These are phyloP conservation scores for Lontra canadensis DNA, from an alignment of 2,113 vertebrate species.

Conservation along the genomic window DNA sequence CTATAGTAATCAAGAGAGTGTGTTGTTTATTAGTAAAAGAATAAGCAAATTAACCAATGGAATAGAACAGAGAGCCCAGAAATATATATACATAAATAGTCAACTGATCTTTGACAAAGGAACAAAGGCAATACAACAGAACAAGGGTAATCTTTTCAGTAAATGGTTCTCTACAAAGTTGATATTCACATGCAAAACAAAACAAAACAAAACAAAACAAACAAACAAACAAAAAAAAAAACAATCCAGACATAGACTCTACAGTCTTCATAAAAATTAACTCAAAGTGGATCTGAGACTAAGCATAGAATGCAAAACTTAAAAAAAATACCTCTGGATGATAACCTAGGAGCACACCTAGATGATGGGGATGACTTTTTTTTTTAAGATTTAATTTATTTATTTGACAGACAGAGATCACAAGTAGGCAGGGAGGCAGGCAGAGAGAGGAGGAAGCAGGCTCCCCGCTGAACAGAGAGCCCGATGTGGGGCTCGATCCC, in stretches of 20 bases:
- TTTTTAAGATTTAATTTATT: neutral
- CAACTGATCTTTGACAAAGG: neutral
- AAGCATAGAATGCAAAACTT: neutral
- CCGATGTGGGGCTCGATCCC: too few relatives aligned
- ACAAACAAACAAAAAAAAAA: neutral
- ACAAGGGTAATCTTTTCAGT: neutral
- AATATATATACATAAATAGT: neutral
- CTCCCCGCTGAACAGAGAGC: too few relatives aligned
- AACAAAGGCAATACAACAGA: neutral
- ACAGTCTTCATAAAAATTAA: neutral
- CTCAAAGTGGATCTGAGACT: neutral
- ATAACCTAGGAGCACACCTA: neutral
- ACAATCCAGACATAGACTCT: neutral
- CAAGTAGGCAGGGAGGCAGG: too few relatives aligned
- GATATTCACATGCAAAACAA: neutral
- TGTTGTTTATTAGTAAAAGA: neutral
- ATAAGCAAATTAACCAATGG: neutral
- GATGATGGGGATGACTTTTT: neutral
- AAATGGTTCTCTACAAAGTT: neutral
- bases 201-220: neutral
- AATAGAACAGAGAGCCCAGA: neutral
- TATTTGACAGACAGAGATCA: too few relatives aligned
- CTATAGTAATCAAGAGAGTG: neutral
- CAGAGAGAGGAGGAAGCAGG: too few relatives aligned
- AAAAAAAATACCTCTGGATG: neutral